These are phyloP conservation scores for Carterocephalus palaemon DNA, from an alignment of 2,888 invertebrate species.

Conservation along the genomic window DNA sequence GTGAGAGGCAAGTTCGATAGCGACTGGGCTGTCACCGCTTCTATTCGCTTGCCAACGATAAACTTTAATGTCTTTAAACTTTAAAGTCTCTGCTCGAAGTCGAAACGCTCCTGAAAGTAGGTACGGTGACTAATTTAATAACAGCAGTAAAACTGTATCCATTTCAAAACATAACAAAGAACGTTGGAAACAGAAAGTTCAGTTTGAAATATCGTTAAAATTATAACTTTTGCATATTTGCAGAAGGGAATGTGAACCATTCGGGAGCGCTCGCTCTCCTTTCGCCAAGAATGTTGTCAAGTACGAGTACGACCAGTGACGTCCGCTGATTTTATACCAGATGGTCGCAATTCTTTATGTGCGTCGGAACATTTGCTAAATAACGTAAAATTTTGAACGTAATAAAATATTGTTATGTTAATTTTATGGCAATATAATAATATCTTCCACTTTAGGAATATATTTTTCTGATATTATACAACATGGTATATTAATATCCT, in stretches of 20 bases:
- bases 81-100: background rate
- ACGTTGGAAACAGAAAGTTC: conserved; percentile 35
- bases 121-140: conserved; percentile 11
- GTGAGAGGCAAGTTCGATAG: too few relatives aligned
- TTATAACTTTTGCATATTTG: conserved; percentile 55
- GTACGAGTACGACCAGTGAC: conserved; percentile 43
- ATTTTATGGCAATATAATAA: too few relatives aligned
- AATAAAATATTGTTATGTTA: too few relatives aligned
- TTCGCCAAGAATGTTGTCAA: conserved; percentile 59
- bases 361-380: background rate
- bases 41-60: too few relatives aligned
- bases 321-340: conserved; percentile 38
- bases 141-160: conserved; percentile 8
- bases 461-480: too few relatives aligned
- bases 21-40: too few relatives aligned
- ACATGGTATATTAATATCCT: too few relatives aligned
- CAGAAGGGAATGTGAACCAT: conserved; percentile 50
- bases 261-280: conserved; percentile 42
- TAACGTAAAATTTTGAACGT: too few relatives aligned
- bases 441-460: too few relatives aligned
- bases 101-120: background rate
- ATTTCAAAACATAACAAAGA: conserved; percentile 46
- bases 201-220: conserved; percentile 42
- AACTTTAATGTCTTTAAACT: too few relatives aligned
- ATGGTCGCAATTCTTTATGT: conserved; percentile 19